Base-by-base conservation (phyloP, 2,113 vertebrate species). In the Pogonocichla stellata region DNA sequence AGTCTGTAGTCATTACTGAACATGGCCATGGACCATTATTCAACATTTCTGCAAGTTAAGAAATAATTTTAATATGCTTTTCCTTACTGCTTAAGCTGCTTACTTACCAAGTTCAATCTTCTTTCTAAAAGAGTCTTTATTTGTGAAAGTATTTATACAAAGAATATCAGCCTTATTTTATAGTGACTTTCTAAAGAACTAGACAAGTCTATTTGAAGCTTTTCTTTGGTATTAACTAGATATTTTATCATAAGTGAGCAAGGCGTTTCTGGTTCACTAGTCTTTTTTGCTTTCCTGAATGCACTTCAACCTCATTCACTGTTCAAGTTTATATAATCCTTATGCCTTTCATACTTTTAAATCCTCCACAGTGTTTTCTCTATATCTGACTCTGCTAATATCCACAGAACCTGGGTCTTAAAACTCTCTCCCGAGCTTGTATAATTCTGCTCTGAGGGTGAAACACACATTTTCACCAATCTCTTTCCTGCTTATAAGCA, bases 161-260 rank as follows among this genome's bases (percentile, higher is more conserved):
- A 95, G 94, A 93, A 96, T 87, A 96, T 69, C 19, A 23, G 94
- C 85, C 97, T 98, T 98, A 97, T 98, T 98, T 98, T 97, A 97
- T 87, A 85, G 92, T 77, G 94, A 94, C 77, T 98, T 98, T 97
- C 88, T 97, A 96, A 98, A 97, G 96, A 97, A 88, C 92, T 53
- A 93, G 95, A 96, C 96, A 96, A 97, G 95, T 96, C 96, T 96
- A 92, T 97, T 98, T 88, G 94, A 97, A 97, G 97, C 95, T 97
- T 97, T 98, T 98, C 96, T 98, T 98, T 96, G 93, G 97, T 88
- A 95, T 97, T 98, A 97, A 97, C 97, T 97, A 95, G 96, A 97
- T 96, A 95, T 97, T 98, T 98, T 98, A 98, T 98, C 98, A 87
- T 98, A 97, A 97, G 96, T 97, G 98, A 97, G 90, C 98, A 98